Conservation (phyloP, 30 jellyfish, hydroid and myxozoan species). For the Rhopilema esculentum region DNA sequence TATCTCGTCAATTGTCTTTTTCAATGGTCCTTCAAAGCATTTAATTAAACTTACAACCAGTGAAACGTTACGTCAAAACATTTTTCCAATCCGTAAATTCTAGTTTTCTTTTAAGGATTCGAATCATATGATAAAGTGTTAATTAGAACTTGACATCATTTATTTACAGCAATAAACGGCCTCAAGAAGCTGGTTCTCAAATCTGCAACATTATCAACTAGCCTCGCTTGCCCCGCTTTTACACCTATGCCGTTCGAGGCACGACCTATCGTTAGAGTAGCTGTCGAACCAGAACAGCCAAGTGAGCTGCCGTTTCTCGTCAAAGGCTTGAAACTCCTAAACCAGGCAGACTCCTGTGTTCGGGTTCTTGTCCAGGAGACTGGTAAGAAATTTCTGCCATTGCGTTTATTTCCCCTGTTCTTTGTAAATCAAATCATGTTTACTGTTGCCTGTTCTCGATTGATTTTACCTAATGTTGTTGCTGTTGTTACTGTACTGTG, state of each 20-base stretch:
- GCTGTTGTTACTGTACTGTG: no score
- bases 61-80: background rate
- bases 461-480: no score
- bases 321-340: slow-evolving; percentile 83
- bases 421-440: no score
- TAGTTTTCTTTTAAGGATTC: background rate
- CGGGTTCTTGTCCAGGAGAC: slow-evolving; percentile 94
- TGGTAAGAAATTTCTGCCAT: slow-evolving; percentile 50
- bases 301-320: slow-evolving; percentile 84
- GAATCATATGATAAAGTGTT: background rate
- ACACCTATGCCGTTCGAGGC: slow-evolving; percentile 96
- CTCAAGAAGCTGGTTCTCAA: slow-evolving; percentile 82
- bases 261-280: slow-evolving; percentile 98
- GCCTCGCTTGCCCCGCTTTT: slow-evolving; percentile 96
- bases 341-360: slow-evolving; percentile 99
- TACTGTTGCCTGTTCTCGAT: no score
- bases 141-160: background rate
- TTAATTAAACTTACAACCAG: background rate
- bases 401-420: no score
- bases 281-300: slow-evolving; percentile 97
- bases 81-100: background rate
- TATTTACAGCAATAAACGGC: slow-evolving; percentile 89
- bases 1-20: no score
- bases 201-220: slow-evolving; percentile 92
- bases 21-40: background rate